These are phyloP conservation scores for Agonopterix arenella DNA, from an alignment of 2,888 invertebrate genomes.

Conservation along the genomic window DNA sequence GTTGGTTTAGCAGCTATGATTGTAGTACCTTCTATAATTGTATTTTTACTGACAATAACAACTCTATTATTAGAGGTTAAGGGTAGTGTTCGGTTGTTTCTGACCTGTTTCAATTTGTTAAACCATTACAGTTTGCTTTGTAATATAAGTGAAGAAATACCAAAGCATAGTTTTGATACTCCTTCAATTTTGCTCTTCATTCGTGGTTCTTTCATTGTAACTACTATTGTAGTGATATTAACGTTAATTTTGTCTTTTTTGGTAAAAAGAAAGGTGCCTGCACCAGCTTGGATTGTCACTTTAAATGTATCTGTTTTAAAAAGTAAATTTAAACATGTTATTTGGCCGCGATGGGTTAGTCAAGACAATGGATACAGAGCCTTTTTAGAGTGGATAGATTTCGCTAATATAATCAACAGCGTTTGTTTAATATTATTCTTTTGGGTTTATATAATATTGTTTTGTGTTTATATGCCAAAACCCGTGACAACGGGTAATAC, in stretches of 20 bases:
- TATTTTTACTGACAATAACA: constrained; percentile 25
- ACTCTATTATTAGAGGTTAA: constrained; percentile 25
- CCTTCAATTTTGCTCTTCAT: constrained; percentile 36
- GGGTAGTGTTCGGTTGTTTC: constrained; percentile 13
- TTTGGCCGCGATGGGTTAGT: constrained; percentile 14
- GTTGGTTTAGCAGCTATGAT: constrained; percentile 26
- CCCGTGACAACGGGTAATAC: too few relatives aligned
- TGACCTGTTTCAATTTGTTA: constrained; percentile 23
- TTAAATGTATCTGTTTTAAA: constrained; percentile 14
- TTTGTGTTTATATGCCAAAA: background rate
- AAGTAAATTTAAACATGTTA: constrained; percentile 15
- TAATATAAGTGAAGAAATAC: constrained; percentile 22
- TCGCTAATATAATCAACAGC: constrained; percentile 28
- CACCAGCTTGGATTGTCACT: background rate
- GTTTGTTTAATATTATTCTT: constrained; percentile 1
- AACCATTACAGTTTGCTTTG: constrained; percentile 28
- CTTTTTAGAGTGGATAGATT: constrained; percentile 25
- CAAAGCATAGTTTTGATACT: constrained; percentile 20
- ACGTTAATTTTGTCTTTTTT: constrained; percentile 19
- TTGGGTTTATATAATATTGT: background rate
- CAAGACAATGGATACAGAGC: constrained; percentile 9
- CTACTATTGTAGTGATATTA: constrained; percentile 18
- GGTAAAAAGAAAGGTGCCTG: background rate
- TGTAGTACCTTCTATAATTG: constrained; percentile 28
- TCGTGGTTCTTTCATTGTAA: constrained; percentile 28